Evolutionary conservation across 2,797 vertebrate species (phyloP), one percentile per base, ranked within the genome.

Genomic region (Enteromius radiatus): DNA sequence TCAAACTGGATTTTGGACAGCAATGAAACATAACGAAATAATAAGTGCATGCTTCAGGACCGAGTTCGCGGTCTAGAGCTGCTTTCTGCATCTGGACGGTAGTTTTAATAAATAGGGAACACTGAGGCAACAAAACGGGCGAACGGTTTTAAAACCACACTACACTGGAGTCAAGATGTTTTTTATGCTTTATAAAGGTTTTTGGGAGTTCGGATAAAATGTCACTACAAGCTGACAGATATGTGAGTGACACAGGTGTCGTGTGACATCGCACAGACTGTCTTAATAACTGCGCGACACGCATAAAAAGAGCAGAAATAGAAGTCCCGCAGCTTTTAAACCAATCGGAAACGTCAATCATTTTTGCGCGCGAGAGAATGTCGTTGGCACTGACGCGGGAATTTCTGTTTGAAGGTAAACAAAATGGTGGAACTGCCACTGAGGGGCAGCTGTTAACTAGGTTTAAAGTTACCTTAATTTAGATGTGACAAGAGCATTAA

Each of bases 251-350:
- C 56, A 52, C 71, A 56, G 71, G 71, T 75, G 71, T 75, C 33
- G 71, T 56, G 71, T 74, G 71, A 74, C 56, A 56, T 56, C 31
- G 2, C 12, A 38, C 49, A 74, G 12, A 54, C 49, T 74, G 49
- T 56, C 12, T 75, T 2, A 8, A 52, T n/a, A 52, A 21, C 1
- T 28, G 5, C 4, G 17, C 15, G 19, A 31, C 26, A 52, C 28
- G 3, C 49, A 7, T 5, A 52, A 73, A 31, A 23, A 36, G 12
- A 23, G 70, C 28, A 54, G 52, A 26, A 78, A 23, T 52, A 33
- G 45, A 33, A 21, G 26, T 19, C 59, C 63, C 12, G 31, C 14
- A 8, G 36, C 33, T 4, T 54, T 38, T 28, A 65, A 26, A 26
- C 64, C 31, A 78, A 68, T 68, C 47, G 54, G 45, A 38, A 54